Evolutionary conservation across 2,797 vertebrate species (phyloP).

Genomic region (Pteronotus mesoamericanus): DNA sequence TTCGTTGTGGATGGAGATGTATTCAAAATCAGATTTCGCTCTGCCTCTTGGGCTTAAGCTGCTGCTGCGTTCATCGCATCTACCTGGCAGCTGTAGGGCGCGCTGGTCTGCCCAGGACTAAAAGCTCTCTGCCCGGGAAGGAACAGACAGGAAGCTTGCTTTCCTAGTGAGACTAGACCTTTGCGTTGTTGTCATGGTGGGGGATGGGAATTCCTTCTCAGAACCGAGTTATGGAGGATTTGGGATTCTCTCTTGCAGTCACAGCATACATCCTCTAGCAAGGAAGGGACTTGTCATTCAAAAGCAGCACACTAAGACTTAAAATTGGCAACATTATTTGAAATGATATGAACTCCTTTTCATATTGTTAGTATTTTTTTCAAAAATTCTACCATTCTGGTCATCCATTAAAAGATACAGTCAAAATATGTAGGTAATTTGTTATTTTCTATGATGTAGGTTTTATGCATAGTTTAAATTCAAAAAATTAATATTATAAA

Average conservation of each 20-base stretch:
- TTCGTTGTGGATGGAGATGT: slow-evolving; percentile 69
- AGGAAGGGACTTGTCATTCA: neutral
- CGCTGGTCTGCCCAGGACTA: slow-evolving; percentile 20
- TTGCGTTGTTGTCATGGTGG: neutral
- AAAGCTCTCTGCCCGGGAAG: slow-evolving; percentile 17
- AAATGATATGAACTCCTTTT: neutral
- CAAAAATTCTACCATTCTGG: neutral
- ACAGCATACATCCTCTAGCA: neutral
- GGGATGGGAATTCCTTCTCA: neutral
- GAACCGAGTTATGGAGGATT: neutral
- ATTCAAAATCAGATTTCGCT: slow-evolving; percentile 64
- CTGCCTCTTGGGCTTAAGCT: slow-evolving; percentile 10
- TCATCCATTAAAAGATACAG: neutral
- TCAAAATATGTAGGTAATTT: neutral
- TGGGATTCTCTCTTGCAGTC: neutral
- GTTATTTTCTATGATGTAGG: neutral
- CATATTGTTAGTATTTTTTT: neutral
- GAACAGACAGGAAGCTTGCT: neutral
- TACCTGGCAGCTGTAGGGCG: slow-evolving; percentile 45
- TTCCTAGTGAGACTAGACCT: neutral
- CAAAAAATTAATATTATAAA: neutral
- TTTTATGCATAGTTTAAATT: neutral
- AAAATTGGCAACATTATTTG: neutral
- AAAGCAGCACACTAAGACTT: neutral
- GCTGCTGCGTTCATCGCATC: slow-evolving; percentile 30